A percentile compares a stretch with the other conserved stretches of the same genome.
phyloP scores from a whole-genome alignment of 2,888 invertebrate species.

The Acleris cristana region DNA sequence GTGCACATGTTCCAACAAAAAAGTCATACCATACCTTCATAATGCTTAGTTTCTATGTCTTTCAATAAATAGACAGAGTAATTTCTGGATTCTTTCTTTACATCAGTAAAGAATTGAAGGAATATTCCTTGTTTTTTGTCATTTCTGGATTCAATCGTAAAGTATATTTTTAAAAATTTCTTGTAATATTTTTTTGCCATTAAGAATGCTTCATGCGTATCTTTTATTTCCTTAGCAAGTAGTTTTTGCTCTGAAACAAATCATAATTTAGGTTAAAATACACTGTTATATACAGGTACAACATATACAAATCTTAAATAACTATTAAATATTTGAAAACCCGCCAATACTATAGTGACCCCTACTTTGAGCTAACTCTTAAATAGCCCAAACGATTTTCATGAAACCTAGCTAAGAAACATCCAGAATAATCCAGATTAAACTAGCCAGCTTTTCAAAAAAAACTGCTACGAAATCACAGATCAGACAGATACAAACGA shows the following conservation, averaged over 20 bases:
- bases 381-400: no score
- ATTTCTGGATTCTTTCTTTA: conserved; percentile 68
- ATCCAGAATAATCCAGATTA: no score
- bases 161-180: conserved; percentile 72
- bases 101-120: conserved; percentile 74
- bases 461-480: no score
- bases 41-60: conserved; percentile 57
- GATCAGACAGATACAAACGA: no score
- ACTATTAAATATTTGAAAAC: no score
- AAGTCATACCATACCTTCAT: conserved; percentile 56
- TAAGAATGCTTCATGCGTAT: conserved; percentile 76
- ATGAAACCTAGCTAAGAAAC: no score
- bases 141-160: conserved; percentile 63
- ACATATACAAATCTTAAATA: not conserved
- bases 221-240: conserved; percentile 71
- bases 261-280: conserved; percentile 18
- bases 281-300: no score
- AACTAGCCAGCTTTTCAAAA: no score
- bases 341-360: no score
- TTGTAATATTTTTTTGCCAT: conserved; percentile 78
- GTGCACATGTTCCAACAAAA: no score
- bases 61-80: conserved; percentile 63
- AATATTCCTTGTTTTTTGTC: conserved; percentile 60
- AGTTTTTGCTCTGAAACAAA: conserved; percentile 67
- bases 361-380: no score